phyloP scores from a whole-genome alignment of 1,140 invertebrate species.

The Tribolium madens region DNA sequence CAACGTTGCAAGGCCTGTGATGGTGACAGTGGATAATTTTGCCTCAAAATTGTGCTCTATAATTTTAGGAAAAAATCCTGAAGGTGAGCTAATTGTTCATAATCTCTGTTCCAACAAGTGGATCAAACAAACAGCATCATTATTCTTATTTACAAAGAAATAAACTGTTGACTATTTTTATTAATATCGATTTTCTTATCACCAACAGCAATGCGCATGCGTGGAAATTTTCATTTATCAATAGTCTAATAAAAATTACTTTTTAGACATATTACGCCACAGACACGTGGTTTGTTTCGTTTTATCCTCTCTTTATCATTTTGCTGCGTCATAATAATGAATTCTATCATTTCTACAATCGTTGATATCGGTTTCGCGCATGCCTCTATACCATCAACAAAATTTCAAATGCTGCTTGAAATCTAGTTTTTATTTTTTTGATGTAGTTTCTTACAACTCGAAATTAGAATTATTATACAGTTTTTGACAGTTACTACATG shows the following conservation, averaged over 20 bases:
- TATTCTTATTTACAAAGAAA: constrained; percentile 16
- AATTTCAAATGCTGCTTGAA: no score
- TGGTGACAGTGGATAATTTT: constrained; percentile 61
- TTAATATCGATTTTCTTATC: constrained; percentile 39
- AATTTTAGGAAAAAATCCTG: constrained; percentile 51
- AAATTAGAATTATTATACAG: no score
- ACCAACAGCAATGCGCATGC: background rate
- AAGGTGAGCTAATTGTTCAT: constrained; percentile 53
- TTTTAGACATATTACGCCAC: background rate
- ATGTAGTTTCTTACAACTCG: no score
- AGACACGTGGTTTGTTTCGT: background rate
- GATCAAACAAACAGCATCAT: background rate
- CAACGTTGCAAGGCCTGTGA: constrained; percentile 40
- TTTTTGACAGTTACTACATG: no score
- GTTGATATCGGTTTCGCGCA: no score
- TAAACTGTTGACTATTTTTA: constrained; percentile 30
- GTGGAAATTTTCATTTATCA: constrained; percentile 9
- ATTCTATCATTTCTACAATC: no score
- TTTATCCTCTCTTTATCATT: background rate
- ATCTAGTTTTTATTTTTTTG: no score
- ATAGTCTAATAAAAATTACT: constrained; percentile 9
- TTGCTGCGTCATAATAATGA: background rate
- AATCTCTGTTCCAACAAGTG: background rate
- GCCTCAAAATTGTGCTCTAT: constrained; percentile 58
- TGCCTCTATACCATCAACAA: no score